Percentiles rank a stretch among this genome's conserved stretches.
phyloP scores from a whole-genome alignment of 2,113 vertebrate genomes.

The Oryzias celebensis region DNA sequence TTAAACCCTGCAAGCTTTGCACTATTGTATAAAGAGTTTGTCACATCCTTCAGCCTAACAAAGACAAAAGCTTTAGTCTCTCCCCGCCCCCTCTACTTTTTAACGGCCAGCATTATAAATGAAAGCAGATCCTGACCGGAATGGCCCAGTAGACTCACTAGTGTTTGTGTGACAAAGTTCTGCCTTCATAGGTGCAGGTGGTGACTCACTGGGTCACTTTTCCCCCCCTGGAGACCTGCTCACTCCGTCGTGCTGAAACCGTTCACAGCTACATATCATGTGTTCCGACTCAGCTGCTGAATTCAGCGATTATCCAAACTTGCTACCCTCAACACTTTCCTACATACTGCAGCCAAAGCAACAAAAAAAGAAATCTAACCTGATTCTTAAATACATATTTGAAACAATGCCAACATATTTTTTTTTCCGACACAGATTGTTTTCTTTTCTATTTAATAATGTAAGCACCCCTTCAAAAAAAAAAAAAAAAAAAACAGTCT shows the following conservation, averaged over 20 bases:
- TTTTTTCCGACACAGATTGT: too few relatives aligned
- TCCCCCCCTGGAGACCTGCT: background rate
- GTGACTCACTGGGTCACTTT: slow-evolving; percentile 3
- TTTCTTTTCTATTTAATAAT: too few relatives aligned
- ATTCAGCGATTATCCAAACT: slow-evolving; percentile 1
- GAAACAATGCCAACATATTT: too few relatives aligned
- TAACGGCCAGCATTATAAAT: background rate
- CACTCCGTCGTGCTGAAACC: background rate
- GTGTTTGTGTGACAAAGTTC: background rate
- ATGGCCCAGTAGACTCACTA: background rate
- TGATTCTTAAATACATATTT: too few relatives aligned
- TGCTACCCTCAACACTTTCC: slow-evolving; percentile 1
- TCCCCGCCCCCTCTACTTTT: background rate
- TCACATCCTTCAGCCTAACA: background rate
- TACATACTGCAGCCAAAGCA: background rate
- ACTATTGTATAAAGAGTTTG: background rate
- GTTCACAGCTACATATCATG: slow-evolving; percentile 1
- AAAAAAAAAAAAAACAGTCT: too few relatives aligned
- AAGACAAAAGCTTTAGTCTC: background rate
- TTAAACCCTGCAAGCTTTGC: too few relatives aligned
- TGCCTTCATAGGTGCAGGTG: background rate
- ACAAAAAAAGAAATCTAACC: too few relatives aligned
- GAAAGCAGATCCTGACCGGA: background rate
- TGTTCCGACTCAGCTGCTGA: background rate
- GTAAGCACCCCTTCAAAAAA: too few relatives aligned